Percentiles rank a stretch among this genome's conserved stretches.
Evolutionary conservation across 35 echinoderm and acorn worm species (phyloP).

Genomic region (Strongylocentrotus purpuratus): DNA sequence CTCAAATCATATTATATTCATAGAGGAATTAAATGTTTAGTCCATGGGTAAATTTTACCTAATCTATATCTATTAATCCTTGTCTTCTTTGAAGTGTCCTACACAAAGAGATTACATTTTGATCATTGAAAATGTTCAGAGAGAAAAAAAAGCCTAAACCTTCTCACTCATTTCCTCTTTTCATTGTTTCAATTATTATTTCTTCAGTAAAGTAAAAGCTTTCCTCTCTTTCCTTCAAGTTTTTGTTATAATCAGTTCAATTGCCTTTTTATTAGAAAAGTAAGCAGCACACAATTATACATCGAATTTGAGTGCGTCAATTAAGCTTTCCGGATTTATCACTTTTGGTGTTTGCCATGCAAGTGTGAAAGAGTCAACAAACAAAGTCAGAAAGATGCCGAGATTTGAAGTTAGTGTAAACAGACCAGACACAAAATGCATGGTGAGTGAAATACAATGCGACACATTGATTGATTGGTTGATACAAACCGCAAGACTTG

Average conservation of each 20-base stretch:
- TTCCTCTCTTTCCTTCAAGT: background rate
- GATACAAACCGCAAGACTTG: background rate
- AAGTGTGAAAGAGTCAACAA: background rate
- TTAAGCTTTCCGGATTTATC: background rate
- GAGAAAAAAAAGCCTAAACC: background rate
- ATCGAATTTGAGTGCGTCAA: background rate
- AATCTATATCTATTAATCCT: too few relatives aligned
- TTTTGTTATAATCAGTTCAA: background rate
- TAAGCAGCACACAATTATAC: background rate
- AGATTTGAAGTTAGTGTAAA: background rate
- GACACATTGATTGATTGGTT: background rate
- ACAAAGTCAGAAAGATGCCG: background rate
- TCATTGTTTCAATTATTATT: background rate
- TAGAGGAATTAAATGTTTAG: too few relatives aligned
- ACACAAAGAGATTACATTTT: background rate
- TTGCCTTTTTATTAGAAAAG: background rate
- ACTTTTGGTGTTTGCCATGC: background rate
- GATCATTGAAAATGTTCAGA: background rate
- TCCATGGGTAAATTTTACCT: too few relatives aligned
- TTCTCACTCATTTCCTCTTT: background rate
- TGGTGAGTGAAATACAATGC: background rate
- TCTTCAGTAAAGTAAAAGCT: background rate
- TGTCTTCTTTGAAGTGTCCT: background rate
- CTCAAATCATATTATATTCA: too few relatives aligned
- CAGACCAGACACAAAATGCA: slow-evolving; percentile 8